Evolutionary conservation across 2,113 vertebrate genomes (phyloP).

Genomic region (Piaya cayana): DNA sequence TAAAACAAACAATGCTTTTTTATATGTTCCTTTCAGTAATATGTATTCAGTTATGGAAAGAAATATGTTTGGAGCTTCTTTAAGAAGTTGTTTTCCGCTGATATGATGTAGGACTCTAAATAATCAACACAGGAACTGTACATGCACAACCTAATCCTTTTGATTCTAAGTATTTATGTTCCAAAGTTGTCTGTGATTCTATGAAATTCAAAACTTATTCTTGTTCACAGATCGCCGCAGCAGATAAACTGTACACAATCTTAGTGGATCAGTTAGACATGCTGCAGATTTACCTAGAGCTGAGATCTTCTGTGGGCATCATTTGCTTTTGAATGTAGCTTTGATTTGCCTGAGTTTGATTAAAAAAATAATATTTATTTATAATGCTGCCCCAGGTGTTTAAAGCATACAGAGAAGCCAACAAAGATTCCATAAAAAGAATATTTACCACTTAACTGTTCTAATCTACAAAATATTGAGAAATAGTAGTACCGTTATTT

Average conservation of each 20-base stretch:
- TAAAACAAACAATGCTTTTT: constrained; percentile 66
- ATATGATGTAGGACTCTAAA: neutral
- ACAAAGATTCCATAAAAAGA: neutral
- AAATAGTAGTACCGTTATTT: neutral
- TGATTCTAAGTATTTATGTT: neutral
- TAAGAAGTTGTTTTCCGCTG: neutral
- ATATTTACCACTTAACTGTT: neutral
- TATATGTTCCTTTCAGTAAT: constrained; percentile 67
- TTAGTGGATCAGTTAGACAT: neutral
- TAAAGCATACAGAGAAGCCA: neutral
- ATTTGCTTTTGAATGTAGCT: neutral
- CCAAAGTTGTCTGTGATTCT: neutral
- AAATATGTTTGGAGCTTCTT: neutral
- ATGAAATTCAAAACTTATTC: neutral
- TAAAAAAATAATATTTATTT: neutral
- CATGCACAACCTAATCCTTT: neutral
- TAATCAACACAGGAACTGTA: neutral
- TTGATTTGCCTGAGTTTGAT: neutral
- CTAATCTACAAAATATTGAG: neutral
- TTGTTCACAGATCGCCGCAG: neutral
- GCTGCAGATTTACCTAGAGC: neutral
- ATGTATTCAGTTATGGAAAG: constrained; percentile 29
- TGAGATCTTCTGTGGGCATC: no score
- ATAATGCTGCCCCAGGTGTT: neutral
- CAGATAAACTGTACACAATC: neutral